Conservation (phyloP, 2,797 vertebrate genomes). For the Gallinago solitaria region DNA sequence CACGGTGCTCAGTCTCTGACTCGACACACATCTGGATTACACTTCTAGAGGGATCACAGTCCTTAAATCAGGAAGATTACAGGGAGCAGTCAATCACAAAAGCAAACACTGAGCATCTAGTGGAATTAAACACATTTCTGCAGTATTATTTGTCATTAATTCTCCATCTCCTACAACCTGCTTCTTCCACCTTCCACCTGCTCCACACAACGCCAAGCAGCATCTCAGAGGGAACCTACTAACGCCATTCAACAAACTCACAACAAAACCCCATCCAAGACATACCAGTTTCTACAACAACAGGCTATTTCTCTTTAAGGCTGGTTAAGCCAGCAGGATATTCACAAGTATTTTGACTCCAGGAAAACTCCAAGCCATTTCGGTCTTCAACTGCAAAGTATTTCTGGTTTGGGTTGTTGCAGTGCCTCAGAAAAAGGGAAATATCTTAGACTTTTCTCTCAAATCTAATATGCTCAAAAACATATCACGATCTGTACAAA, state of each 20-base stretch:
- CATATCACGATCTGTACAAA: not conserved
- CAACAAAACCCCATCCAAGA: not conserved
- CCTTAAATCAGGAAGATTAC: not conserved
- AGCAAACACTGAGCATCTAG: not conserved
- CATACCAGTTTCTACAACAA: rapidly evolving
- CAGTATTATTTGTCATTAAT: not conserved
- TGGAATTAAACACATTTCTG: not conserved
- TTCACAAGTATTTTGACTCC: not conserved
- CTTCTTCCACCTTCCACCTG: too few species aligned
- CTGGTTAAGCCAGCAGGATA: not conserved
- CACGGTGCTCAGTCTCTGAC: rapidly evolving
- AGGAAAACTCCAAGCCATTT: not conserved
- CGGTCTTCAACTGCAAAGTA: not conserved
- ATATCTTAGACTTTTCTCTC: not conserved
- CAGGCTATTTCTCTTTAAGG: not conserved
- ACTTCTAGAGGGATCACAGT: not conserved
- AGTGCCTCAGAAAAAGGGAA: slow-evolving; percentile 2
- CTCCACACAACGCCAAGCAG: not conserved
- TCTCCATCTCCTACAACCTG: not conserved
- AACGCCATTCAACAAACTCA: too few species aligned
- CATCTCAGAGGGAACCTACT: not conserved
- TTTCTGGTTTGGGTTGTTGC: not conserved
- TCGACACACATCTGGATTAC: not conserved
- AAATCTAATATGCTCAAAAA: not conserved
- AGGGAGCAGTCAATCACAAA: not conserved